Evolutionary conservation across 2,113 vertebrate species (phyloP).

Genomic region (Haemorhous mexicanus): DNA sequence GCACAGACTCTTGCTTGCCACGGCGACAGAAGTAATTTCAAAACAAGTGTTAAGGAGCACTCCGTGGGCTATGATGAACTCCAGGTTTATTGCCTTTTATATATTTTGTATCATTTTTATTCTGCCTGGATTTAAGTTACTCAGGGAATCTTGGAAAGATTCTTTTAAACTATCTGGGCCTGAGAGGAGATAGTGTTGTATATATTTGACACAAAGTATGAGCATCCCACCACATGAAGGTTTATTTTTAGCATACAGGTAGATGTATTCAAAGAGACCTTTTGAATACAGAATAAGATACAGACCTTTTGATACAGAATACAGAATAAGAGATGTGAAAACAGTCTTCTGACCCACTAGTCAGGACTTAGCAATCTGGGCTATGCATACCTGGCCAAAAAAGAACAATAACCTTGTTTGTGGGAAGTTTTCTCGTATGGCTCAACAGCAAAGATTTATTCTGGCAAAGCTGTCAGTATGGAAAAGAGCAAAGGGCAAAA

Average conservation of each 20-base stretch:
- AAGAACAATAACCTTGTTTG: background rate
- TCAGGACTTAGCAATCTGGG: background rate
- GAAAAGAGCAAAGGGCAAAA: background rate
- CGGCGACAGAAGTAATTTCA: background rate
- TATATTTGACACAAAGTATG: background rate
- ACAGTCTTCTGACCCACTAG: background rate
- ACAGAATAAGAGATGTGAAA: background rate
- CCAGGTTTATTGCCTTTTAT: background rate
- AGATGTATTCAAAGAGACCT: background rate
- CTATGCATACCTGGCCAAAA: slow-evolving; percentile 1
- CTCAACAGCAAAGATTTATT: background rate
- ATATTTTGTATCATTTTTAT: background rate
- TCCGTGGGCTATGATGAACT: accelerated
- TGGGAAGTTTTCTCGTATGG: background rate
- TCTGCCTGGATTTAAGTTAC: background rate
- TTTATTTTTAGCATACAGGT: background rate
- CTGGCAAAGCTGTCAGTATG: background rate
- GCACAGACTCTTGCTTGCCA: accelerated
- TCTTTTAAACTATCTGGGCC: background rate
- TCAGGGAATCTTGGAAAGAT: background rate
- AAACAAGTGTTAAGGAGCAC: background rate
- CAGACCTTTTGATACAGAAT: background rate
- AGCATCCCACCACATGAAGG: background rate
- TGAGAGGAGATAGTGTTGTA: background rate
- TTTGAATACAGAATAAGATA: background rate